phyloP scores from a whole-genome alignment of 2,113 vertebrate genomes.

The Ornithorhynchus anatinus region DNA sequence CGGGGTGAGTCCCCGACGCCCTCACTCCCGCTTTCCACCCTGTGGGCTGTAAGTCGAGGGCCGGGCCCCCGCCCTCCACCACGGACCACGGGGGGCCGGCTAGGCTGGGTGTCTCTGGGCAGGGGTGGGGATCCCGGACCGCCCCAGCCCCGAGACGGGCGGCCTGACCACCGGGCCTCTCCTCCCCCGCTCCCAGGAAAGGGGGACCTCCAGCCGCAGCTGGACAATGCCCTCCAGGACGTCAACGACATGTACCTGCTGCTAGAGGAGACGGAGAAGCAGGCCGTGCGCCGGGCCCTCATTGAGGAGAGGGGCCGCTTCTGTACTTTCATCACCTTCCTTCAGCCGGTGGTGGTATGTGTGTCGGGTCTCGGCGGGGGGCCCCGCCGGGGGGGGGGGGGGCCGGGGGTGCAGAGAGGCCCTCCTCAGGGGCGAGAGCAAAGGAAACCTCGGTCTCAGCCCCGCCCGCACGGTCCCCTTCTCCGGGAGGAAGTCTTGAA shows the following conservation, averaged over 20 bases:
- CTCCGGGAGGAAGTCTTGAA: no score
- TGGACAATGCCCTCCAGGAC: conserved; percentile 95
- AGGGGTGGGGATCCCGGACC: background rate
- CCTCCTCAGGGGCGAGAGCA: background rate
- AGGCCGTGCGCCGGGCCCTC: conserved; percentile 93
- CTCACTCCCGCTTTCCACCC: background rate
- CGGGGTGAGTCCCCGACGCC: background rate
- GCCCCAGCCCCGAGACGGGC: background rate
- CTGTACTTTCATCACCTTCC: conserved; percentile 90
- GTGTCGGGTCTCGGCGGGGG: rapidly evolving
- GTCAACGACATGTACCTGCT: conserved; percentile 96
- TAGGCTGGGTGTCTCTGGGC: background rate
- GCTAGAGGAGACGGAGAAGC: conserved; percentile 97
- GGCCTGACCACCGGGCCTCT: conserved; percentile 37
- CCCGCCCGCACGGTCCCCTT: no score
- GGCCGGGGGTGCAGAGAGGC: background rate
- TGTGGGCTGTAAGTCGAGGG: no score
- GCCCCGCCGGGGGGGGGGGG: background rate
- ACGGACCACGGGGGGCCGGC: no score
- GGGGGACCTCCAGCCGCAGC: conserved; percentile 94
- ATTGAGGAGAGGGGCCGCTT: conserved; percentile 93
- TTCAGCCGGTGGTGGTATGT: conserved; percentile 95
- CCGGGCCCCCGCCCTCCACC: background rate
- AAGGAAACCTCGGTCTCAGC: no score
- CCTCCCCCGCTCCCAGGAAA: conserved; percentile 74